Evolutionary conservation across 2,797 vertebrate species (phyloP).

Genomic region (Pelobates cultripes): DNA sequence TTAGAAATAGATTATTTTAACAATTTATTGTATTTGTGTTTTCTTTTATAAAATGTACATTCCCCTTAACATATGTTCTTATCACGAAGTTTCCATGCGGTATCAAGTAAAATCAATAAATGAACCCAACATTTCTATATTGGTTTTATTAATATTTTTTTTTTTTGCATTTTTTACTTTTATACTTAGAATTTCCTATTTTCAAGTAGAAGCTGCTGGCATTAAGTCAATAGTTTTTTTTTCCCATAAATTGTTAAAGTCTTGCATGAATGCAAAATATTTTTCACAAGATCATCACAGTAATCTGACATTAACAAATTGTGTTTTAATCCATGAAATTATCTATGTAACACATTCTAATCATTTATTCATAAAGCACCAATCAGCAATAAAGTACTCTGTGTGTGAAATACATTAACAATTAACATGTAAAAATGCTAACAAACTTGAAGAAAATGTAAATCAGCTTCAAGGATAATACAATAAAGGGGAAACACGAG

Average conservation of each 20-base stretch:
- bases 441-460: slow-evolving; percentile 19
- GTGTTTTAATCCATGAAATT: slow-evolving; percentile 50
- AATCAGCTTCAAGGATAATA: slow-evolving; percentile 35
- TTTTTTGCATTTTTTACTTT: too few species aligned
- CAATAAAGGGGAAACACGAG: slow-evolving; percentile 24
- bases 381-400: slow-evolving; percentile 27
- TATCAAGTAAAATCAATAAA: too few species aligned
- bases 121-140: too few species aligned
- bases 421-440: slow-evolving; percentile 53
- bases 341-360: slow-evolving; percentile 46
- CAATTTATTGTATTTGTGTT: too few species aligned
- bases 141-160: too few species aligned
- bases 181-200: too few species aligned
- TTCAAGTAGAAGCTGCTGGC: too few species aligned
- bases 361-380: slow-evolving; percentile 52
- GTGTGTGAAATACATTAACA: slow-evolving; percentile 45
- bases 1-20: too few species aligned
- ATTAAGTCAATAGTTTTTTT: too few species aligned
- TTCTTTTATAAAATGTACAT: too few species aligned
- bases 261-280: slow-evolving; percentile 21
- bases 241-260: background rate
- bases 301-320: slow-evolving; percentile 45
- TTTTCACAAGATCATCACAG: slow-evolving; percentile 15
- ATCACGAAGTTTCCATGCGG: too few species aligned
- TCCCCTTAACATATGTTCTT: too few species aligned